Evolutionary conservation across 2,797 vertebrate species (phyloP), one percentile per base, ranked within the genome.

Genomic region (Chrosomus eos): DNA sequence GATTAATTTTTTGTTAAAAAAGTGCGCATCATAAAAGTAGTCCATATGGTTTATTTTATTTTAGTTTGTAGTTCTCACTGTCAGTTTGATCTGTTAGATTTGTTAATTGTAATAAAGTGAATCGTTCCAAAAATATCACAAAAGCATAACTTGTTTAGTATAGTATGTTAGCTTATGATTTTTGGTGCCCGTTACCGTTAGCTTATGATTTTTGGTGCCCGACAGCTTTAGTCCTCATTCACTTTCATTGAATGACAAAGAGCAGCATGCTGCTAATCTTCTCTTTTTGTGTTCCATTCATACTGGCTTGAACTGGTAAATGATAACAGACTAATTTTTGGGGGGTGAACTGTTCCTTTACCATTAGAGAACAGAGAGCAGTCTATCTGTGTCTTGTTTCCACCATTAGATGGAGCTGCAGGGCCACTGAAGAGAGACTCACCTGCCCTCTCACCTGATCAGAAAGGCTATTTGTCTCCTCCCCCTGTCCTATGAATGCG

Each of bases 351-450:
- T 76, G 21, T 38, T 58, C 21, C 33, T 76, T n/a, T 58, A 38
- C 38, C 13, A 58, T 58, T 9, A 58, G 6, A 31, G 26, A 64
- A 64, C 62, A n/a, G 13, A 75, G 13, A 38, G 14, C 51, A 75
- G 31, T 38, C 13, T 38, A 33, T 58, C 51, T 73, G 26, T 60
- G 55, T 66, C 55, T 81, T 43, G 28, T 51, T 72, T 62, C 60
- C 51, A 51, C 92, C 94, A 79, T 91, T 86, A 93, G 94, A 91
- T 92, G 93, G 92, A 84, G 92, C 58, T 67, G 92, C 87, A 87
- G 85, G 36, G 16, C 86, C 55, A 8, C 82, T 68, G 60, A 77
- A 88, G 87, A 83, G 85, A 79, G 58, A 87, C 90, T 90, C 91
- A 91, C 92, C 92, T 94, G 90, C 62, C 62, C 62, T 75, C 40